These are phyloP conservation scores for Drosophila paulistorum DNA, from an alignment of 1,140 invertebrate genomes.

Conservation along the genomic window DNA sequence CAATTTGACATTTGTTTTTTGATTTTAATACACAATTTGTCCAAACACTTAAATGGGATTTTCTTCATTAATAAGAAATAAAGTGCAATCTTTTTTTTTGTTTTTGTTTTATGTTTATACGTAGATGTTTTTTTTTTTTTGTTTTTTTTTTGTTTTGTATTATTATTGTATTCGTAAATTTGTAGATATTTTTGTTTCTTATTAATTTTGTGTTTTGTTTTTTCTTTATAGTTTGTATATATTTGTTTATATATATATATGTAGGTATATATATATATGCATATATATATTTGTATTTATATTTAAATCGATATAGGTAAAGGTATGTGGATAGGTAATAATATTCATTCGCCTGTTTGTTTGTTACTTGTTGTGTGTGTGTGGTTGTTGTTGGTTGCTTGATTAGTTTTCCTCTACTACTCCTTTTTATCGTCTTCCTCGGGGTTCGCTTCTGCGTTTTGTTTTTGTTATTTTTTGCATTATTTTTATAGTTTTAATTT, in stretches of 20 bases:
- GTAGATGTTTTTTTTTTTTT: constrained; percentile 52
- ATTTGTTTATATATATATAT: constrained; percentile 56
- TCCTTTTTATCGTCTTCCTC: constrained; percentile 1
- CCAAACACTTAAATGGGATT: constrained; percentile 82
- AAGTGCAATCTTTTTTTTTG: constrained; percentile 66
- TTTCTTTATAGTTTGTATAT: constrained; percentile 71
- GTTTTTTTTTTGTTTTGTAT: constrained; percentile 52
- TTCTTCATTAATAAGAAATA: constrained; percentile 80
- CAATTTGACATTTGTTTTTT: constrained; percentile 47
- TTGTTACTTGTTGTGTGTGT: constrained; percentile 71
- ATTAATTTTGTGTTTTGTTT: constrained; percentile 61
- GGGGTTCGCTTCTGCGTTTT: constrained; percentile 47
- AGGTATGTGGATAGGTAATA: constrained; percentile 81
- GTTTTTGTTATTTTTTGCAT: not conserved
- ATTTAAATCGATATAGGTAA: constrained; percentile 80
- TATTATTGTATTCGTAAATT: constrained; percentile 79
- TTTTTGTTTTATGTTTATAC: constrained; percentile 47
- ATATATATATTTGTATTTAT: constrained; percentile 55
- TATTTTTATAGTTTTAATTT: constrained; percentile 8
- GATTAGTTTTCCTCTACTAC: constrained; percentile 28
- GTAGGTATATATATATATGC: constrained; percentile 37
- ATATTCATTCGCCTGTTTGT: constrained; percentile 80
- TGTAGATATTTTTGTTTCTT: constrained; percentile 70
- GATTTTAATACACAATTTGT: constrained; percentile 81
- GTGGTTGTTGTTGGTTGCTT: constrained; percentile 52